Conservation (phyloP, 2,888 invertebrate genomes). For the Cremastinae sp. region DNA sequence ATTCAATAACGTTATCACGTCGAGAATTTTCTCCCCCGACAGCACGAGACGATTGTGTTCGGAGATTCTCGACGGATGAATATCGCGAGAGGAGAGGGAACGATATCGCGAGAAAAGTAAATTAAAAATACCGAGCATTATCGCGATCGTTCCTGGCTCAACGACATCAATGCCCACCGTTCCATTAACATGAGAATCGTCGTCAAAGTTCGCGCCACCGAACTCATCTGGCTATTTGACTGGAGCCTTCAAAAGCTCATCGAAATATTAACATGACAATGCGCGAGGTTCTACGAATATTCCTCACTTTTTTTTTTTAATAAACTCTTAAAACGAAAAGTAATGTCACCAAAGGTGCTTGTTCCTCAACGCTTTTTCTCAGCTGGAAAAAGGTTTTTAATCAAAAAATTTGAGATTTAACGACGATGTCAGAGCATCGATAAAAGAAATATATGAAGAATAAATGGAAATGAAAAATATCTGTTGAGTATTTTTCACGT, state of each 20-base stretch:
- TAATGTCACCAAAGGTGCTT: too few species aligned
- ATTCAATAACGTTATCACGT: constrained; percentile 46
- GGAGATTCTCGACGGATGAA: constrained; percentile 25
- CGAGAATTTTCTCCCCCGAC: constrained; percentile 3
- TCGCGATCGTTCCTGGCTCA: constrained; percentile 11
- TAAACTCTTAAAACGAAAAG: constrained; percentile 15
- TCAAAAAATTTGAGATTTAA: too few species aligned
- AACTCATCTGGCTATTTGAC: constrained; percentile 70
- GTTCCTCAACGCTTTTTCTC: too few species aligned
- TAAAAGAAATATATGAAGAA: too few species aligned
- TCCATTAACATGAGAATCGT: constrained; percentile 85
- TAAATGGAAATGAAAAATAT: too few species aligned
- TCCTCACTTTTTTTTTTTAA: background rate
- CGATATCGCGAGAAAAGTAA: constrained; percentile 15
- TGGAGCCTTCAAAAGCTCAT: constrained; percentile 64
- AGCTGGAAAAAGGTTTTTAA: too few species aligned
- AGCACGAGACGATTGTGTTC: constrained; percentile 8
- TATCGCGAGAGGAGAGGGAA: constrained; percentile 7
- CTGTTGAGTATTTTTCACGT: too few species aligned
- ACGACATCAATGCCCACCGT: constrained; percentile 50
- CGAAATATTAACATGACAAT: constrained; percentile 59
- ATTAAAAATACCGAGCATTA: constrained; percentile 31
- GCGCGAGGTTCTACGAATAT: constrained; percentile 1
- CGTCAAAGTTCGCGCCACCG: constrained; percentile 24
- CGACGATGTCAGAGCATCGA: too few species aligned